A percentile compares a stretch with the other conserved stretches of the same genome.
These are phyloP conservation scores for Notarius lentiginosus DNA, from an alignment of 2,113 vertebrate genomes.

Conservation along the genomic window DNA sequence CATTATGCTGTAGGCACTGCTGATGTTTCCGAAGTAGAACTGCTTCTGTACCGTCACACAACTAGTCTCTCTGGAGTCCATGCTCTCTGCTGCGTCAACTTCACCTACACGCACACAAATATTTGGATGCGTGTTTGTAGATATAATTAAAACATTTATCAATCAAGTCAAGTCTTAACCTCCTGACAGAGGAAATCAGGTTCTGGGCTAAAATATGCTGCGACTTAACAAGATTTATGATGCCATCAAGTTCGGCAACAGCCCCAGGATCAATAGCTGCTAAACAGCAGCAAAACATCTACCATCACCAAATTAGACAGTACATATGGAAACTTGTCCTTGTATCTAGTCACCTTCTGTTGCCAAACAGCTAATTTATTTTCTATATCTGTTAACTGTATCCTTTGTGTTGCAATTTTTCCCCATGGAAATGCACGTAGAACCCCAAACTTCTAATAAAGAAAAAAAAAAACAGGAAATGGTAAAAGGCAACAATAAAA, in stretches of 20 bases:
- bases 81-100: conserved; percentile 81
- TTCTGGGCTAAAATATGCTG: not conserved
- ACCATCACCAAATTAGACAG: not conserved
- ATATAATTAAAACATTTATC: not conserved
- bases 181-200: not conserved
- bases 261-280: not conserved
- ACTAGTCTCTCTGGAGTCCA: conserved; percentile 84
- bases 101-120: conserved; percentile 72
- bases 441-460: not conserved
- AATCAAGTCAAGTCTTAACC: not conserved
- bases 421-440: not conserved
- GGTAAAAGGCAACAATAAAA: not conserved
- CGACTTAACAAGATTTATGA: not conserved
- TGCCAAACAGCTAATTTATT: not conserved
- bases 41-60: conserved; percentile 95
- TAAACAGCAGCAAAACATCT: not conserved
- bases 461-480: not conserved
- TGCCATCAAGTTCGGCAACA: not conserved
- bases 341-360: not conserved
- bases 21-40: conserved; percentile 92
- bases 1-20: conserved; percentile 87
- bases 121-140: not conserved
- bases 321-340: not conserved
- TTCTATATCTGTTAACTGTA: not conserved
- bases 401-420: not conserved